A percentile compares a stretch with the other conserved stretches of the same genome.
Evolutionary conservation across 2,797 vertebrate genomes (phyloP).

Genomic region (Margarornis squamiger): DNA sequence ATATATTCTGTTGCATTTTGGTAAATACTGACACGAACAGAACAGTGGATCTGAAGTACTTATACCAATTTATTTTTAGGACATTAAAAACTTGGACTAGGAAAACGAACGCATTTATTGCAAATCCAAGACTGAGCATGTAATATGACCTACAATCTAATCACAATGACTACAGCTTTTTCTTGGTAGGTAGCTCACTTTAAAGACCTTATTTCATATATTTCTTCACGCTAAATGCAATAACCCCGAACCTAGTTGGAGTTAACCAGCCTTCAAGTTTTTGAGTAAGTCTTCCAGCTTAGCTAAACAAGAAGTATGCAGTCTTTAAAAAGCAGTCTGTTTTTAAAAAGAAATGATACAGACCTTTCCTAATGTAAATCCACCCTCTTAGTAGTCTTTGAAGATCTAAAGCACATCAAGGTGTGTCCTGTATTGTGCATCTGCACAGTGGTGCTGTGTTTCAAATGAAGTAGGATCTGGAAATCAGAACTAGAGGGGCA

Average conservation of each 20-base stretch:
- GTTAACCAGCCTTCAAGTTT: background rate
- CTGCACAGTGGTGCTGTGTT: background rate
- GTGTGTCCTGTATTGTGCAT: background rate
- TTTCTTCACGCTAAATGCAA: background rate
- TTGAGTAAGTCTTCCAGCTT: background rate
- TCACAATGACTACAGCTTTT: background rate
- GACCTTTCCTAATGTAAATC: background rate
- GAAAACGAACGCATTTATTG: background rate
- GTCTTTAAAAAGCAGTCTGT: background rate
- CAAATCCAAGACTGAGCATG: background rate
- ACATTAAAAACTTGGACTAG: background rate
- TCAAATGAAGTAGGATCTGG: background rate
- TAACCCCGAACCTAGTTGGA: background rate
- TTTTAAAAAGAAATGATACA: rapidly evolving
- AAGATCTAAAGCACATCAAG: background rate
- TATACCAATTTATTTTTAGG: background rate
- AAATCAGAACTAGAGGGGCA: background rate
- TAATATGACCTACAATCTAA: background rate
- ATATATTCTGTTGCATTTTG: background rate
- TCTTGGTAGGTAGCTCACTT: background rate
- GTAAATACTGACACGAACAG: background rate
- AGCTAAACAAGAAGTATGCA: background rate
- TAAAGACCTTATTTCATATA: background rate
- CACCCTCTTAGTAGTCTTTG: background rate
- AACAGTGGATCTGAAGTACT: background rate